Percentiles rank a stretch among this genome's conserved stretches.
Evolutionary conservation across 2,113 vertebrate species (phyloP).

Genomic region (Monarcha castaneiventris): DNA sequence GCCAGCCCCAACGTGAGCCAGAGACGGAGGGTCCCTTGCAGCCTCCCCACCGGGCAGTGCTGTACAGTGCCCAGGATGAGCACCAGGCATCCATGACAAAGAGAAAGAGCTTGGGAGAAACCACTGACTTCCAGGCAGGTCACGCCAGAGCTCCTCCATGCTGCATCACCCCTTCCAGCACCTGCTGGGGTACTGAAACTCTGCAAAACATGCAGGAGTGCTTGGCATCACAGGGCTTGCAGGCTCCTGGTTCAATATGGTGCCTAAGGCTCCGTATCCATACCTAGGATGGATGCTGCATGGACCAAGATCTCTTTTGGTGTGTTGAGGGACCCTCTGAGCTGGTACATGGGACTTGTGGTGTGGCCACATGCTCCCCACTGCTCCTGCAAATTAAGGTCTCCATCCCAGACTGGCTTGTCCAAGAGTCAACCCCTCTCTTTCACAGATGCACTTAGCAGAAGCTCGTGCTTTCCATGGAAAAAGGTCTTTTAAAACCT

Average conservation of each 20-base stretch:
- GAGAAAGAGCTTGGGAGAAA: neutral
- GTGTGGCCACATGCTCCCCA: fast-evolving
- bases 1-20: fast-evolving
- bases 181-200: neutral
- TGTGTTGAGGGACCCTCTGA: neutral
- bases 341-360: fast-evolving
- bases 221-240: neutral
- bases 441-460: neutral
- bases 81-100: neutral
- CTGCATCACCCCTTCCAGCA: neutral
- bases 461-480: neutral
- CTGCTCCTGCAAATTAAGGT: neutral
- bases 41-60: fast-evolving
- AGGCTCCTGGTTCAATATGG: neutral
- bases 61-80: fast-evolving
- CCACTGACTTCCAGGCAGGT: neutral
- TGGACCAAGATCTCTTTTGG: fast-evolving
- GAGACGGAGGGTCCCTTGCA: fast-evolving
- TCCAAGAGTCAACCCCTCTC: neutral
- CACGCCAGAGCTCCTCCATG: neutral
- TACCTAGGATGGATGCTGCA: neutral
- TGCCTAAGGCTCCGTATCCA: neutral
- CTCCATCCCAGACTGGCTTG: neutral
- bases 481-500: neutral
- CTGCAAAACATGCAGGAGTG: neutral